Evolutionary conservation across 2,797 vertebrate species (phyloP), one percentile per base, ranked within the genome.

Genomic region (Artibeus jamaicensis): DNA sequence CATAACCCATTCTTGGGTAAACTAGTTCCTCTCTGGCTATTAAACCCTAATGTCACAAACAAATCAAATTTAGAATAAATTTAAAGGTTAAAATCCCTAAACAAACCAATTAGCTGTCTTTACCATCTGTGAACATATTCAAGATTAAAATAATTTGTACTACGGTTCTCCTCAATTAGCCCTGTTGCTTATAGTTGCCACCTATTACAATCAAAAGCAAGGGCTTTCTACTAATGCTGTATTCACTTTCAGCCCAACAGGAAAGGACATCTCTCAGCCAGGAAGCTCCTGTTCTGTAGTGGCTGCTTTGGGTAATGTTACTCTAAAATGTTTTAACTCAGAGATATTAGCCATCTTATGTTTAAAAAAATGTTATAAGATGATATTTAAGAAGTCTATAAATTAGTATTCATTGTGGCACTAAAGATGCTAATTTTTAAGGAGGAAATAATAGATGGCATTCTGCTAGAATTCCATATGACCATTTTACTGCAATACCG

Each of bases 361-460:
- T 46, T 94, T 44, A 97, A 98, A 97, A 97, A 96, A 97, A 94
- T 48, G 89, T 78, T 97, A 93, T 46, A 82, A 95, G 79, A 89
- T 53, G 91, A 95, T 89, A 90, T 97, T 97, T 96, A 96, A 94
- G 95, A 91, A 98, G 96, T 92, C 97, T 83, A 59, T 94, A 97
- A 98, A 97, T 98, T 98, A 97, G 96, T 96, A 96, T 98, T 98
- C 98, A 97, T 39, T 86, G 95, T 97, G 90, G 86, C 57, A 50
- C 92, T 96, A 89, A 81, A 97, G 94, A 98, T 98, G 97, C 95
- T 93, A 97, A 98, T 98, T 98, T 97, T 96, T 94, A 96, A 93
- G 94, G 94, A 97, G 94, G 97, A 97, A 98, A 97, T 93, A 37
- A 70, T 50, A 78, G 59, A 55, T 86, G 95, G 78, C 76, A 96